Evolutionary conservation across 2,113 vertebrate species (phyloP).

Genomic region (Sapayoa aenigma): DNA sequence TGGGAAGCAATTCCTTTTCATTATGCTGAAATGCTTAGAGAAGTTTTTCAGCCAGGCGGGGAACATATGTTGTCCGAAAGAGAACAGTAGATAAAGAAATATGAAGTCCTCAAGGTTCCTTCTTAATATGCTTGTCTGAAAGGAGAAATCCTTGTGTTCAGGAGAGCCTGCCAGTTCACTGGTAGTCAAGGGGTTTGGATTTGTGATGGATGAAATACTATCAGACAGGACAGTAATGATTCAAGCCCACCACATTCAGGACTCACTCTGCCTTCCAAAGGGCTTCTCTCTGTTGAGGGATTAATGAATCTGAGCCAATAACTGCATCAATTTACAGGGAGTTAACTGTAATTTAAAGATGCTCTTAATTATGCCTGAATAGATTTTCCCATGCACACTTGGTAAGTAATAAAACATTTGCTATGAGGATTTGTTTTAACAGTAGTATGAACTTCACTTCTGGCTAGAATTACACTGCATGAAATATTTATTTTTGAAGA

Average conservation of each 20-base stretch:
- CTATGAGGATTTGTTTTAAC: slow-evolving; percentile 1
- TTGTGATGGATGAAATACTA: neutral
- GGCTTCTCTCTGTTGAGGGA: neutral
- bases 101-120: neutral
- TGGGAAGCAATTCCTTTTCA: neutral
- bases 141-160: neutral
- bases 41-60: neutral
- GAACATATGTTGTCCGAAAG: neutral
- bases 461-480: slow-evolving; percentile 7
- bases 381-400: neutral
- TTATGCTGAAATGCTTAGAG: neutral
- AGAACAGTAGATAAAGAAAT: neutral
- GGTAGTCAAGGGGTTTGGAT: neutral
- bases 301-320: neutral
- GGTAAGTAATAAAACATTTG: neutral
- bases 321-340: slow-evolving; percentile 3
- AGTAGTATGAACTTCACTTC: neutral
- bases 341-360: slow-evolving; percentile 22
- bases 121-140: neutral
- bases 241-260: neutral
- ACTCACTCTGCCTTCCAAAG: neutral
- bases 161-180: neutral
- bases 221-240: neutral
- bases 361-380: neutral
- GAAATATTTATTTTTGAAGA: slow-evolving; percentile 5